Evolutionary conservation across 2,888 invertebrate genomes (phyloP).

Genomic region (Deilephila elpenor): DNA sequence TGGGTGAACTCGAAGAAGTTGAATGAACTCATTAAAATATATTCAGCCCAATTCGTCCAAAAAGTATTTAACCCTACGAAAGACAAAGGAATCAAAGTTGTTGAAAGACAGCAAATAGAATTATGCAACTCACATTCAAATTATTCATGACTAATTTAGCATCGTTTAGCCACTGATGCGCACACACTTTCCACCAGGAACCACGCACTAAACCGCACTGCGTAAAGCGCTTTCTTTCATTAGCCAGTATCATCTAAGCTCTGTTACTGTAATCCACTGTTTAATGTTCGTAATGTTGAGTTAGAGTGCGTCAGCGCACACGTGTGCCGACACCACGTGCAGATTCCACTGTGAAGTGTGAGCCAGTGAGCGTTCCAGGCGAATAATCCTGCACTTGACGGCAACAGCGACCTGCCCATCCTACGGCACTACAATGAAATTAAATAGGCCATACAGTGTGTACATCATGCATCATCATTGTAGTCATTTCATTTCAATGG

Average conservation of each 20-base stretch:
- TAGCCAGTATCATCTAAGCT: slow-evolving; percentile 38
- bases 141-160: slow-evolving; percentile 12
- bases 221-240: slow-evolving; percentile 21
- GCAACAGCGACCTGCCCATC: slow-evolving; percentile 71
- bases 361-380: slow-evolving; percentile 73
- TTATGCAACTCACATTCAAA: slow-evolving; percentile 16
- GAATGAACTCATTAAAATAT: neutral
- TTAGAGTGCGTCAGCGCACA: slow-evolving; percentile 65
- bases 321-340: slow-evolving; percentile 75
- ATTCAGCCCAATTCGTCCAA: neutral
- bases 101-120: neutral
- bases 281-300: slow-evolving; percentile 46
- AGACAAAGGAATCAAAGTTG: slow-evolving; percentile 1
- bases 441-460: slow-evolving; percentile 61
- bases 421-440: slow-evolving; percentile 65
- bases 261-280: slow-evolving; percentile 47
- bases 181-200: slow-evolving; percentile 32
- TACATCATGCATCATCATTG: slow-evolving; percentile 19
- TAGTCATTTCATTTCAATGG: slow-evolving; percentile 9
- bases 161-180: slow-evolving; percentile 6
- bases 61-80: neutral
- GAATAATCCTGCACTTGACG: slow-evolving; percentile 81
- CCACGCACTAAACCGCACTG: slow-evolving; percentile 20
- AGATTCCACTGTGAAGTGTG: slow-evolving; percentile 75
- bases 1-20: slow-evolving; percentile 3